Evolutionary conservation across 2,797 vertebrate species (phyloP), one percentile per base, ranked within the genome.

Genomic region (Coilia nasus): DNA sequence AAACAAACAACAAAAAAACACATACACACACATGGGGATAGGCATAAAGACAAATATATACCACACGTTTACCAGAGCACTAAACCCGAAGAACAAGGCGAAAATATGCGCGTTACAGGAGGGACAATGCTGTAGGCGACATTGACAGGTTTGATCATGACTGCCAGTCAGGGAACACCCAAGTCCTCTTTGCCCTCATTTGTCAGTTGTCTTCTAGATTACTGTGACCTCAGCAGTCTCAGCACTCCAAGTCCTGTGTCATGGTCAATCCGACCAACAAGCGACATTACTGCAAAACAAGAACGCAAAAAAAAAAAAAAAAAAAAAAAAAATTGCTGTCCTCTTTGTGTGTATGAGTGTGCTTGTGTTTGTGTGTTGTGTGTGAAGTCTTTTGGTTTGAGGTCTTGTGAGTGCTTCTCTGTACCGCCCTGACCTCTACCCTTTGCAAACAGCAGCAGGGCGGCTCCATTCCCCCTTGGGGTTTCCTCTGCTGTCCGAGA

Each of bases 31-130:
- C 31, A 75, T 25, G 31, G 12, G 31, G 64, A 71, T 71, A 71
- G 71, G 71, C 14, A 78, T 78, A 78, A 78, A 78, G 35, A 78
- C 71, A 78, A 44, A 78, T 78, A 78, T 41, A 83, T 54, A 31
- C n/a, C 28, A 67, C 50, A 75, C 23, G 28, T 50, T 75, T 7
- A 82, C 56, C 46, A 56, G 46, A 59, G 64, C 56, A 84, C 56
- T 78, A 84, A 35, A 78, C 67, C 21, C 11, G 10, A 17, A 54
- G 47, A 41, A n/a, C 47, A 35, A 25, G 31, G 41, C 19, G 28
- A 60, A 60, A 62, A 81, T 67, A 84, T 57, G 28, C 19, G 9
- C 21, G 41, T 23, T 28, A 44, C 10, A 60, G 31, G 44, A 83
- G 31, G 4, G 35, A 6, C 71, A 44, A 64, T 35, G 44, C 44